Evolutionary conservation across 1,140 invertebrate species (phyloP).

Genomic region (Steinernema khuongi): DNA sequence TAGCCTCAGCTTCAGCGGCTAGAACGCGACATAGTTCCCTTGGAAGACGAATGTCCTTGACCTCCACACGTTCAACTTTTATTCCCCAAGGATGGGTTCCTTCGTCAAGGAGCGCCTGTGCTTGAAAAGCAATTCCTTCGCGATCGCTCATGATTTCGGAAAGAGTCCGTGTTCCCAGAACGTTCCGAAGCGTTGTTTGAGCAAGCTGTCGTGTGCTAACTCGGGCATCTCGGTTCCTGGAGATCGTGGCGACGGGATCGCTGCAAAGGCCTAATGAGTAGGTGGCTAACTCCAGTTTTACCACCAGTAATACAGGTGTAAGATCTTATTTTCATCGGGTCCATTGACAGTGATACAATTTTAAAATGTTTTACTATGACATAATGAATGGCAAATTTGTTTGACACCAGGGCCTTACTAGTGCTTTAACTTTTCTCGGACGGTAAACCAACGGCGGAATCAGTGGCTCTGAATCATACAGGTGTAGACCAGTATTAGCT

Average conservation of each 20-base stretch:
- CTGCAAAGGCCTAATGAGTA: no score
- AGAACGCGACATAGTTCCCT: slow-evolving; percentile 42
- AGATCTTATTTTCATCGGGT: no score
- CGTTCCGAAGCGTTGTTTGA: slow-evolving; percentile 69
- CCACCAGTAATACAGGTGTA: no score
- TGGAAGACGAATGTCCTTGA: slow-evolving; percentile 60
- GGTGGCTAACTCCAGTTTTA: no score
- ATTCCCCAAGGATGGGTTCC: slow-evolving; percentile 52
- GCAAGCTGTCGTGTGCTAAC: slow-evolving; percentile 46
- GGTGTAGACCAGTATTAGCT: no score
- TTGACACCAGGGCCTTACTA: no score
- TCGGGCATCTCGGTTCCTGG: slow-evolving; percentile 40
- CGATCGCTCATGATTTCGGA: slow-evolving; percentile 82
- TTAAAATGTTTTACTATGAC: no score
- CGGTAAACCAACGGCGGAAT: no score
- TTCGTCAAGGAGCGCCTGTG: slow-evolving; percentile 66
- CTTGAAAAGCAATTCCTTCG: slow-evolving; percentile 79
- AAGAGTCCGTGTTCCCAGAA: slow-evolving; percentile 84
- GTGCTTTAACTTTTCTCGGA: no score
- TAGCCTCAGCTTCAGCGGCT: slow-evolving; percentile 51
- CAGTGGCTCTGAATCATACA: no score
- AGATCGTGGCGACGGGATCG: slow-evolving; percentile 49
- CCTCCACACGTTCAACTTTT: slow-evolving; percentile 61
- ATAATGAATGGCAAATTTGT: no score
- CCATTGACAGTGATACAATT: no score